Percentiles rank a stretch among this genome's conserved stretches.
Evolutionary conservation across 2,888 invertebrate species (phyloP).

Genomic region (Oligia latruncula): DNA sequence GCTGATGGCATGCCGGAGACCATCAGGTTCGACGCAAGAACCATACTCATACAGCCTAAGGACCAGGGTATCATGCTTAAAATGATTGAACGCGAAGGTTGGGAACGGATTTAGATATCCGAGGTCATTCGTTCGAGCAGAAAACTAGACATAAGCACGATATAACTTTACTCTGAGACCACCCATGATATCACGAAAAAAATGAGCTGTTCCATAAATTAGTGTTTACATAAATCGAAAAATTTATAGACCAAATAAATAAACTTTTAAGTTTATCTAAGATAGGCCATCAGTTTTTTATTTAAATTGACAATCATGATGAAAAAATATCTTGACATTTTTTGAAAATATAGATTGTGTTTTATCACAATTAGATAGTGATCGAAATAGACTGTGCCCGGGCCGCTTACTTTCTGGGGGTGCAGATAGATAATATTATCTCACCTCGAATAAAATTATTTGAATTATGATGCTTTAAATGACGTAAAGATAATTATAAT

Average conservation of each 20-base stretch:
- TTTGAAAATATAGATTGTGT: background rate
- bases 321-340: background rate
- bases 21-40: constrained; percentile 41
- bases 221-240: too few species aligned
- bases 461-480: too few species aligned
- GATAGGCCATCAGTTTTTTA: background rate
- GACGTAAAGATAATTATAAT: too few species aligned
- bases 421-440: too few species aligned
- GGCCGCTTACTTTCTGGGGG: too few species aligned
- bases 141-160: background rate
- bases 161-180: background rate
- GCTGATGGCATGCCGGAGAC: constrained; percentile 63
- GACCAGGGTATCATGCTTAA: constrained; percentile 55
- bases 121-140: constrained; percentile 29
- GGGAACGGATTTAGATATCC: constrained; percentile 31
- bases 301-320: background rate
- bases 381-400: background rate
- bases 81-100: constrained; percentile 53
- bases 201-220: too few species aligned
- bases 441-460: too few species aligned
- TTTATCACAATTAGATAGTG: background rate
- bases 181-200: background rate
- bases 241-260: too few species aligned
- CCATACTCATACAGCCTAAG: constrained; percentile 43
- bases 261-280: too few species aligned